Evolutionary conservation across 2,888 invertebrate genomes (phyloP).

Genomic region (Drosophila hamatofila): DNA sequence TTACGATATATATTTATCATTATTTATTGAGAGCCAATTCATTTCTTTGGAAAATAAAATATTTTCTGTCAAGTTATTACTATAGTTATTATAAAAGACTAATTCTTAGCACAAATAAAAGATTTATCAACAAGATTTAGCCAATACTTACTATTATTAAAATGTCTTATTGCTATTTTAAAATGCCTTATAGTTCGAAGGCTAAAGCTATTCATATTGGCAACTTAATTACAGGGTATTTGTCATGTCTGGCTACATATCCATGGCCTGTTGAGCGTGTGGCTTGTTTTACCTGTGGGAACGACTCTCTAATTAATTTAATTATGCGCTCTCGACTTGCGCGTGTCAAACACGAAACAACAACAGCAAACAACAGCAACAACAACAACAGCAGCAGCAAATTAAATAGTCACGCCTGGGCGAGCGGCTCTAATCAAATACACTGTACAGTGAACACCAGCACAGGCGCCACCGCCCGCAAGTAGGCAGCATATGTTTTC

Average conservation of each 20-base stretch:
- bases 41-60: too few relatives aligned
- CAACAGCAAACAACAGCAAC: constrained; percentile 37
- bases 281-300: constrained; percentile 74
- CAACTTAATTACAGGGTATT: constrained; percentile 38
- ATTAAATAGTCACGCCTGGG: constrained; percentile 76
- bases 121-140: too few relatives aligned
- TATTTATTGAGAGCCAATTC: too few relatives aligned
- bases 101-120: background rate
- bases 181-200: too few relatives aligned
- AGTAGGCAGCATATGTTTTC: constrained; percentile 62
- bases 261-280: constrained; percentile 9
- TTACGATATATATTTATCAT: too few relatives aligned
- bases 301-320: constrained; percentile 79
- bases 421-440: constrained; percentile 69
- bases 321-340: constrained; percentile 76
- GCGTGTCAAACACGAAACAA: constrained; percentile 69
- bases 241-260: background rate
- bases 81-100: background rate
- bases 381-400: constrained; percentile 37
- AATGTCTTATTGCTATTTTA: background rate
- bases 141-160: background rate
- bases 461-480: constrained; percentile 38
- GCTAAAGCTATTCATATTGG: background rate
- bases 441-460: constrained; percentile 42
- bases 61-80: too few relatives aligned